Conservation (phyloP, 2,888 invertebrate genomes). For the Rhamphomyia laevipes region DNA sequence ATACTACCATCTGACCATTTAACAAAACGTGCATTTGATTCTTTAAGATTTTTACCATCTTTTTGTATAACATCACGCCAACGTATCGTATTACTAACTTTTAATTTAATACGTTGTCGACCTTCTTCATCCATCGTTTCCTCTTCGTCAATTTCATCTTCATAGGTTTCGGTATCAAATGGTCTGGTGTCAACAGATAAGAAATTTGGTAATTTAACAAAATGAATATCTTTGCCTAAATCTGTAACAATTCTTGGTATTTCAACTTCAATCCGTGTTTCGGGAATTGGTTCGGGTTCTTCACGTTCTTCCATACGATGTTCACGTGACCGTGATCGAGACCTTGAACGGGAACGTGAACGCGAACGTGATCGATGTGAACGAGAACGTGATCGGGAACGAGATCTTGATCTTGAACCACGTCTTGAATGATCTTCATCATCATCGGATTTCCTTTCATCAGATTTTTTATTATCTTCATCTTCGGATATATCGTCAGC, state of each 20-base stretch:
- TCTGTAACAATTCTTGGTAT: slow-evolving; percentile 92
- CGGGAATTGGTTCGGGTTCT: slow-evolving; percentile 72
- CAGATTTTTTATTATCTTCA: slow-evolving; percentile 31
- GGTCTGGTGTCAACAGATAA: slow-evolving; percentile 95
- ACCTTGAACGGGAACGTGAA: slow-evolving; percentile 26
- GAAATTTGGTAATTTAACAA: slow-evolving; percentile 96
- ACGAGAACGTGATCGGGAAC: slow-evolving; percentile 22
- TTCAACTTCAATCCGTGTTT: slow-evolving; percentile 92
- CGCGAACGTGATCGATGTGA: slow-evolving; percentile 25
- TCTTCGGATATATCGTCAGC: slow-evolving; percentile 87
- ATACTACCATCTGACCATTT: slow-evolving; percentile 98
- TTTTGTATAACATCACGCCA: slow-evolving; percentile 81
- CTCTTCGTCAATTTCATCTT: slow-evolving; percentile 98
- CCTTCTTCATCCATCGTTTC: slow-evolving; percentile 97
- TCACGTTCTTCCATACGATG: slow-evolving; percentile 24
- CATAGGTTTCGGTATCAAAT: slow-evolving; percentile 88
- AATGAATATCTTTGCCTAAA: slow-evolving; percentile 84
- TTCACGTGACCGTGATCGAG: slow-evolving; percentile 33
- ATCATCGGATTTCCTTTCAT: slow-evolving; percentile 23
- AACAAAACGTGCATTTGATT: slow-evolving; percentile 92
- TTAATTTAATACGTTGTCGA: slow-evolving; percentile 67
- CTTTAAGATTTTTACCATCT: slow-evolving; percentile 67
- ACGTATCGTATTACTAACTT: slow-evolving; percentile 95
- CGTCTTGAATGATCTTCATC: slow-evolving; percentile 27
- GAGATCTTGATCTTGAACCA: slow-evolving; percentile 14